Evolutionary conservation across 2,113 vertebrate species (phyloP).

Genomic region (Tetrao urogallus): DNA sequence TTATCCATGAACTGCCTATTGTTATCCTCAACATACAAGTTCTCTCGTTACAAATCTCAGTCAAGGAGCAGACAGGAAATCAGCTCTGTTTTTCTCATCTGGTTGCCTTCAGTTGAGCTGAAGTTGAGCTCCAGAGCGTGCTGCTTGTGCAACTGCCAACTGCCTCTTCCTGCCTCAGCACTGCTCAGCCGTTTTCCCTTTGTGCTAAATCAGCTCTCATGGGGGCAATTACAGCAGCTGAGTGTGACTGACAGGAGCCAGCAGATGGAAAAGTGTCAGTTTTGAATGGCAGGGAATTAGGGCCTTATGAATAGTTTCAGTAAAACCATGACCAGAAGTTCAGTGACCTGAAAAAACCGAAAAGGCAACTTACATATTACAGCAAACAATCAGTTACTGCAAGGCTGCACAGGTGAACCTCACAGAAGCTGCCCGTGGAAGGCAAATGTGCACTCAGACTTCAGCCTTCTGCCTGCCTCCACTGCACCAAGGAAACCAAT

Average conservation of each 20-base stretch:
- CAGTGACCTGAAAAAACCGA: not conserved
- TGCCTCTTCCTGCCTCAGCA: not conserved
- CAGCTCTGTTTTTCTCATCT: not conserved
- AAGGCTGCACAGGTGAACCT: not conserved
- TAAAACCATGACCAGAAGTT: not conserved
- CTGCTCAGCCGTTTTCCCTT: not conserved
- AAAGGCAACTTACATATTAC: not conserved
- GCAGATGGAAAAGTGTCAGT: not conserved
- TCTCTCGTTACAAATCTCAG: not conserved
- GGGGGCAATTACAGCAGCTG: not conserved
- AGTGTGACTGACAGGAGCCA: not conserved
- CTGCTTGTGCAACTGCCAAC: not conserved
- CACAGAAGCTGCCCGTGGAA: not conserved
- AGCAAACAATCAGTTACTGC: not conserved
- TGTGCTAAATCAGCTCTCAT: not conserved
- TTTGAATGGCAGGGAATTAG: not conserved
- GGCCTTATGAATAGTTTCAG: not conserved
- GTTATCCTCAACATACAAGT: not conserved
- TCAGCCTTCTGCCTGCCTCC: not conserved
- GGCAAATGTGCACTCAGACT: not conserved
- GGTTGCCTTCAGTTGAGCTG: not conserved
- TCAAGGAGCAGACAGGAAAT: not conserved
- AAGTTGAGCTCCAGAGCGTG: not conserved
- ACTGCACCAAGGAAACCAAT: not conserved
- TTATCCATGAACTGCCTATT: not conserved